Base-by-base conservation (phyloP, 1,140 invertebrate genomes). In the Hirudo medicinalis region DNA sequence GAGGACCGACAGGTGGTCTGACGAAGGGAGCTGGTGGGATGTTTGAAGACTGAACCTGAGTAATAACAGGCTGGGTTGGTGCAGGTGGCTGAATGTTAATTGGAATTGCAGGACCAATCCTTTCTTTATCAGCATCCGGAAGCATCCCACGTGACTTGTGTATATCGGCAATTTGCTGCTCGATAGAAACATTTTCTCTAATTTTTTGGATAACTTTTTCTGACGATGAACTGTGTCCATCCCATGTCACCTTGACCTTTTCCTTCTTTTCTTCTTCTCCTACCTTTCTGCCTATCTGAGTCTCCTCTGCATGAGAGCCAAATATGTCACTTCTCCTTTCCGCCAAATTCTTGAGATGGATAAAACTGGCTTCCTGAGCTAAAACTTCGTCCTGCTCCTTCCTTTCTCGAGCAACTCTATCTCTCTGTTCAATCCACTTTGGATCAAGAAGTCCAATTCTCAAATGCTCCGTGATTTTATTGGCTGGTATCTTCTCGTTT, bases 291-390 rank as follows among this genome's bases (percentile, higher is more conserved):
- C 96, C 96, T 81, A 99, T 99, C 3, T 92, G 91, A 0, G 95
- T 97, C 85, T 99, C 96, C 81, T 98, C 94, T 54, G 78, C 79
- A 74, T 95, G 96, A 72, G 92, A 90, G 85, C 97, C 97, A 80
- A 99, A 99, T 83, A 99, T 99, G 87, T 99, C 97, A 4, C 96
- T 97, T 89, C 97, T 91, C 76, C 95, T 87, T 79, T 99, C 95
- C 0, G 95, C 96, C 75, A 99, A 84, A 78, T 94, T 89, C 79
- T 96, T 97, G 76, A 99, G 87, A 79, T 91, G 96, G 76, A 96
- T 92, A 77, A 99, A 97, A 25, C 92, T 91, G 27, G 91, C 88
- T 25, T 91, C 86, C 36, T 78, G 72, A 27, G 79, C 92, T 79
- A 89, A 93, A 0, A 92, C 90, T 55, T 89, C 88, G 76, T 93